Conservation (phyloP, 2,113 vertebrate species). For the Cynopterus brachyotis region DNA sequence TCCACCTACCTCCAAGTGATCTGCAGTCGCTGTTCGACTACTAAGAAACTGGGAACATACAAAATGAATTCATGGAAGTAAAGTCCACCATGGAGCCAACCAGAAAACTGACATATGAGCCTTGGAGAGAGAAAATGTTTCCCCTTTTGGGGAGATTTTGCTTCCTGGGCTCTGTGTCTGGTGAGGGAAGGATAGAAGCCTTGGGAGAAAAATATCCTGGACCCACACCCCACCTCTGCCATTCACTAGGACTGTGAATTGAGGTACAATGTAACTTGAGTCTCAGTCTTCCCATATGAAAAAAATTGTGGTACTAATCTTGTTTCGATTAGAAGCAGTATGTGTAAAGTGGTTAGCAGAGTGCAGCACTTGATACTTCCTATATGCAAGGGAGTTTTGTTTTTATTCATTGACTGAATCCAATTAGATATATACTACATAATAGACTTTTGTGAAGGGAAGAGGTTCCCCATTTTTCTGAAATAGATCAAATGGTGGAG, state of each 20-base stretch:
- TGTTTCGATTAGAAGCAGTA: not conserved
- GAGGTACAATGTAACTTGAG: not conserved
- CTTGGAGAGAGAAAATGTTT: not conserved
- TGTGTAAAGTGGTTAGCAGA: not conserved
- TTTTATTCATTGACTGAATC: not conserved
- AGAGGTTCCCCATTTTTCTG: not conserved
- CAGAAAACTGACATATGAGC: not conserved
- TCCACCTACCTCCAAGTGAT: constrained; percentile 33
- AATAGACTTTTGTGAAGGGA: not conserved
- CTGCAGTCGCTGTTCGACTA: not conserved
- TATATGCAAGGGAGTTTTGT: not conserved
- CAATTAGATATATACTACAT: not conserved
- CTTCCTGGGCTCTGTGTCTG: not conserved
- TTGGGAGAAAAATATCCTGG: not conserved
- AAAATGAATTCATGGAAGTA: not conserved
- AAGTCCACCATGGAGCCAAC: not conserved
- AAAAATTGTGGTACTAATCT: not conserved
- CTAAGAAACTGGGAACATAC: not conserved
- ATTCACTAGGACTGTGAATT: not conserved
- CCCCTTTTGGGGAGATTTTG: not conserved
- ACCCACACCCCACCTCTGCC: not conserved
- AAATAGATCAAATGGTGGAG: not conserved
- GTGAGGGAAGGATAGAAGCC: not conserved
- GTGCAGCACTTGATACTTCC: not conserved
- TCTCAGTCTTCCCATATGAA: not conserved